Conservation (phyloP, 2,888 invertebrate species). For the Lasioglossum lativentre region DNA sequence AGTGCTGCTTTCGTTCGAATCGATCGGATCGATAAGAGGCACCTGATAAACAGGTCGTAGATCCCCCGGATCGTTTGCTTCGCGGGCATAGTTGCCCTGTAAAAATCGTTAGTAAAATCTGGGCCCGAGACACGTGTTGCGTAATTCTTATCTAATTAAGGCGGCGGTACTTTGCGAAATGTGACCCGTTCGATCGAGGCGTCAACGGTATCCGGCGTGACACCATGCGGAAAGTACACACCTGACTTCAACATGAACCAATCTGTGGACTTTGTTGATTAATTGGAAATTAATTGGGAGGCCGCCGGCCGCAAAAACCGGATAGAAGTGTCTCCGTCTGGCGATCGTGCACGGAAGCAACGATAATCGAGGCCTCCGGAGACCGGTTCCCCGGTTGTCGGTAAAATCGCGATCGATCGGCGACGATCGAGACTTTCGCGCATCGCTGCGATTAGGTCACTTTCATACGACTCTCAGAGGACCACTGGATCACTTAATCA, state of each 20-base stretch:
- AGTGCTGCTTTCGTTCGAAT: constrained; percentile 43
- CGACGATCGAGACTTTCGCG: constrained; percentile 4
- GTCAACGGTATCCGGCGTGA: neutral
- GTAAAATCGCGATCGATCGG: constrained; percentile 66
- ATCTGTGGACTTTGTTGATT: neutral
- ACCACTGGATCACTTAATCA: neutral
- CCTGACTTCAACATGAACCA: neutral
- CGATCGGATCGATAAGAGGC: neutral
- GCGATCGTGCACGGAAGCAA: constrained; percentile 75
- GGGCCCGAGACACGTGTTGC: neutral
- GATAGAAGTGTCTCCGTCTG: constrained; percentile 81
- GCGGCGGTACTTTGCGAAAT: neutral
- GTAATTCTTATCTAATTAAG: constrained; percentile 1
- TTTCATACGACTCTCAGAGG: neutral
- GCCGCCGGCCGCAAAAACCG: constrained; percentile 15
- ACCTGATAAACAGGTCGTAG: neutral
- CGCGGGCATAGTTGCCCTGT: neutral
- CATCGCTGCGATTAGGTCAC: neutral
- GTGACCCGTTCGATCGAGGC: neutral
- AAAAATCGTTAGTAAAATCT: neutral
- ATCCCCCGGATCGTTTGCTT: neutral
- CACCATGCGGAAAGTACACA: neutral
- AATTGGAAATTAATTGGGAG: neutral
- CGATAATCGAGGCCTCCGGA: constrained; percentile 50
- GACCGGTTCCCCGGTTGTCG: constrained; percentile 57